Percentiles rank a stretch among this genome's conserved stretches.
phyloP scores from a whole-genome alignment of 1,140 invertebrate genomes.

The Platyscapa corneri region DNA sequence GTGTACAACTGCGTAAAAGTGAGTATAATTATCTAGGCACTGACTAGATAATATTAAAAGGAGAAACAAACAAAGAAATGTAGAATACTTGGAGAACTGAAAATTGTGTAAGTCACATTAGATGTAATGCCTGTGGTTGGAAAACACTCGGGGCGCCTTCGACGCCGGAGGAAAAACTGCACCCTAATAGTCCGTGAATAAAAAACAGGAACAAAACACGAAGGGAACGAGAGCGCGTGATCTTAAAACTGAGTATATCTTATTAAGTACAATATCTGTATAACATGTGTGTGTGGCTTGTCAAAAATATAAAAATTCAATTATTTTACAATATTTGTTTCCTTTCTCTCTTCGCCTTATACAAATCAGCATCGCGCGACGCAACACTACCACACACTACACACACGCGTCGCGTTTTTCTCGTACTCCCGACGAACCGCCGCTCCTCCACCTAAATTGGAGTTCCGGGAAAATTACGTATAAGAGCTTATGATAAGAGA shows the following conservation, averaged over 20 bases:
- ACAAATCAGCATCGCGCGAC: slow-evolving; percentile 23
- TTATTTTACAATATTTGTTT: slow-evolving; percentile 49
- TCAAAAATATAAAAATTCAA: slow-evolving; percentile 52
- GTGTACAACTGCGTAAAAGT: slow-evolving; percentile 34
- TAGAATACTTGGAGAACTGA: slow-evolving; percentile 1
- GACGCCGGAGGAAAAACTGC: neutral
- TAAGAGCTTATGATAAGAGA: slow-evolving; percentile 23
- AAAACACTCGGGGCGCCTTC: neutral
- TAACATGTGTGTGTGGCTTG: slow-evolving; percentile 21
- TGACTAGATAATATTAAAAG: slow-evolving; percentile 50
- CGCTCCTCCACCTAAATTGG: neutral
- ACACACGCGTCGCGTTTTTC: neutral
- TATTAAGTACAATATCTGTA: slow-evolving; percentile 48
- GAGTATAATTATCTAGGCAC: slow-evolving; percentile 48
- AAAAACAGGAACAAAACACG: slow-evolving; percentile 34
- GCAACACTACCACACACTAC: too few relatives aligned
- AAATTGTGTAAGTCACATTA: neutral
- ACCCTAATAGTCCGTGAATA: neutral
- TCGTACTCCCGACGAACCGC: too few relatives aligned
- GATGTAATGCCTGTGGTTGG: neutral
- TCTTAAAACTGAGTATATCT: slow-evolving; percentile 42
- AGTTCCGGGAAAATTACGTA: slow-evolving; percentile 34
- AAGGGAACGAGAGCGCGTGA: slow-evolving; percentile 6
- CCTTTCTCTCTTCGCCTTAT: slow-evolving; percentile 25
- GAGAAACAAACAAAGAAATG: slow-evolving; percentile 32